Conservation (phyloP, 92 coral and sea anemone species). For the Hydrozoanthus gracilis region DNA sequence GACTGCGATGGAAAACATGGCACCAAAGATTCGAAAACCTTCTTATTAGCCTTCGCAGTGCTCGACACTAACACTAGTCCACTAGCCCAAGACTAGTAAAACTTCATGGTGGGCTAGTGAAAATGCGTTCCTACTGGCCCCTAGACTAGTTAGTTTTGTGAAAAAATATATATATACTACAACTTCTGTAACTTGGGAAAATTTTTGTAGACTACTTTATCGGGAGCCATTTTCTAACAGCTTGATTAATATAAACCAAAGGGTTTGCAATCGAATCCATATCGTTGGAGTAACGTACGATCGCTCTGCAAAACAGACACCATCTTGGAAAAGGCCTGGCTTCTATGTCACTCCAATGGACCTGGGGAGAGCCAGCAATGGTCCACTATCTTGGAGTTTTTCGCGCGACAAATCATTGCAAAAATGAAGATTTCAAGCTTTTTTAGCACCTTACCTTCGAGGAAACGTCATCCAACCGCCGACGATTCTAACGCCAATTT, state of each 20-base stretch:
- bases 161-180: conserved; percentile 7
- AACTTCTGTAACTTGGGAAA: not conserved
- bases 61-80: conserved; percentile 55
- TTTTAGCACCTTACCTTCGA: conserved; percentile 43
- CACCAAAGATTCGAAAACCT: too few relatives aligned
- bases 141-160: conserved; percentile 43
- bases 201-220: conserved; percentile 34
- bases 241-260: not conserved
- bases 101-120: conserved; percentile 48
- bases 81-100: conserved; percentile 41
- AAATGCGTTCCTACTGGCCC: conserved; percentile 48
- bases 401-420: conserved; percentile 19
- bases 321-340: conserved; percentile 56
- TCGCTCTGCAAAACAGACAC: not conserved
- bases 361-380: conserved; percentile 2
- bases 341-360: conserved; percentile 28
- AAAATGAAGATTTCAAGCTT: conserved; percentile 21
- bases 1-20: too few relatives aligned
- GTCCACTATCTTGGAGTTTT: conserved; percentile 44
- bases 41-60: conserved; percentile 15
- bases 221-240: not conserved
- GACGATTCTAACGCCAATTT: conserved; percentile 11
- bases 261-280: conserved; percentile 38
- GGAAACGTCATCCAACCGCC: conserved; percentile 39
- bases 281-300: not conserved